phyloP scores from a whole-genome alignment of 2,888 invertebrate species.

The Latrodectus hesperus region DNA sequence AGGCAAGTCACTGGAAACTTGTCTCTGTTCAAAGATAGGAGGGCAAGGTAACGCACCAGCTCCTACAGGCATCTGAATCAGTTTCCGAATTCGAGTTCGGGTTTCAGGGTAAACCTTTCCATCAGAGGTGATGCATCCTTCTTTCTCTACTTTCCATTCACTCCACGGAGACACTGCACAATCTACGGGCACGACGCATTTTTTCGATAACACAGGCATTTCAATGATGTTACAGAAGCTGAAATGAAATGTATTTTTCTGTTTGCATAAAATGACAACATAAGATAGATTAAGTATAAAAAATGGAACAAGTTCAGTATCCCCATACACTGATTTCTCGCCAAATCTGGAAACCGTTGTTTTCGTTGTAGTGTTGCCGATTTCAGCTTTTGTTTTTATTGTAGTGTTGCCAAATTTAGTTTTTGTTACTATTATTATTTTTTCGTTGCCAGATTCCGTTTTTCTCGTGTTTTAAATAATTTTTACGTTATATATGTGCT shows the following conservation, averaged over 20 bases:
- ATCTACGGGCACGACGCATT: conserved; percentile 79
- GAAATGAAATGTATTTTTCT: not conserved
- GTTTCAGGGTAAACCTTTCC: conserved; percentile 74
- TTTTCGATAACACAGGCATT: not conserved
- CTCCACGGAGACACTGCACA: conserved; percentile 80
- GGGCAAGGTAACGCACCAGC: conserved; percentile 74
- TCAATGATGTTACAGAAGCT: conserved; percentile 30
- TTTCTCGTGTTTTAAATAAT: too few relatives aligned
- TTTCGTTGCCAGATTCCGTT: too few relatives aligned
- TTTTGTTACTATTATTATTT: too few relatives aligned
- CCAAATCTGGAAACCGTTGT: too few relatives aligned
- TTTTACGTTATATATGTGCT: too few relatives aligned
- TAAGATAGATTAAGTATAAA: not conserved
- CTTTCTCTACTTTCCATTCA: conserved; percentile 79
- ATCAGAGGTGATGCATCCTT: conserved; percentile 76
- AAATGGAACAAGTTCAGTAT: too few relatives aligned
- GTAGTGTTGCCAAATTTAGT: too few relatives aligned
- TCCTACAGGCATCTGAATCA: conserved; percentile 74
- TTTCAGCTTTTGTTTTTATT: too few relatives aligned
- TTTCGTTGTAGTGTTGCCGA: too few relatives aligned
- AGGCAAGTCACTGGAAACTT: conserved; percentile 31
- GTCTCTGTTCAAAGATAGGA: conserved; percentile 73
- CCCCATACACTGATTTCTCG: too few relatives aligned
- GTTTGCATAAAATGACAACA: too few relatives aligned
- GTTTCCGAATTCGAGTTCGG: conserved; percentile 73